Conservation (phyloP, 1,140 invertebrate genomes). For the Akabosia matsudoensis region DNA sequence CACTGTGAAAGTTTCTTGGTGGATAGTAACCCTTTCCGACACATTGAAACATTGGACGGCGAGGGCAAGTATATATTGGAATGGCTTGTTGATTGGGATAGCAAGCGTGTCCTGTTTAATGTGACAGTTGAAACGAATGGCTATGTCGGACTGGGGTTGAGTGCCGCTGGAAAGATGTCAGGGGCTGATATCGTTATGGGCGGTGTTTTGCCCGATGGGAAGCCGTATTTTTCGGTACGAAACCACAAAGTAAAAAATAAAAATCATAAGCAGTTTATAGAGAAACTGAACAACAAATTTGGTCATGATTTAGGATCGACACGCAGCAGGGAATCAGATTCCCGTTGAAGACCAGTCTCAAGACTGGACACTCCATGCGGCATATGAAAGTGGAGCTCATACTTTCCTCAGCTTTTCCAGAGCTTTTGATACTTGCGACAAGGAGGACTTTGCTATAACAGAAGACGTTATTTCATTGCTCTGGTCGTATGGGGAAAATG, state of each 20-base stretch:
- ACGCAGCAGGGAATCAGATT: neutral
- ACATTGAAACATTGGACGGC: neutral
- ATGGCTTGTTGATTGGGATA: conserved; percentile 2
- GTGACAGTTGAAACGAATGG: neutral
- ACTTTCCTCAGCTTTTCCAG: conserved; percentile 65
- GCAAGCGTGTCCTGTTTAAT: conserved; percentile 7
- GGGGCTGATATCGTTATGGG: conserved; percentile 7
- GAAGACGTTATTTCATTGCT: neutral
- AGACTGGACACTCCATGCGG: conserved; percentile 1
- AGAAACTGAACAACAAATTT: too few relatives aligned
- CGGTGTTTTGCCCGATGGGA: neutral
- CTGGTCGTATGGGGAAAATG: conserved; percentile 16
- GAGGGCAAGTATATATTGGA: conserved; percentile 14
- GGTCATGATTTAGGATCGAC: conserved; percentile 1
- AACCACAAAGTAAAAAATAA: too few relatives aligned
- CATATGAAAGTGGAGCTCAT: neutral
- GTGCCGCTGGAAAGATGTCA: neutral
- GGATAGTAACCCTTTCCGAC: conserved; percentile 1
- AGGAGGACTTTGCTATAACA: conserved; percentile 81
- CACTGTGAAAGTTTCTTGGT: neutral
- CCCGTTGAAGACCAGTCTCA: neutral
- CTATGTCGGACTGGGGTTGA: neutral
- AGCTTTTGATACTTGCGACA: conserved; percentile 87
- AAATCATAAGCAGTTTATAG: too few relatives aligned
- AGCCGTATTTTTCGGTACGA: conserved; percentile 1